Conservation (phyloP, 2,797 vertebrate genomes). For the Poeciliopsis paucimaculata region DNA sequence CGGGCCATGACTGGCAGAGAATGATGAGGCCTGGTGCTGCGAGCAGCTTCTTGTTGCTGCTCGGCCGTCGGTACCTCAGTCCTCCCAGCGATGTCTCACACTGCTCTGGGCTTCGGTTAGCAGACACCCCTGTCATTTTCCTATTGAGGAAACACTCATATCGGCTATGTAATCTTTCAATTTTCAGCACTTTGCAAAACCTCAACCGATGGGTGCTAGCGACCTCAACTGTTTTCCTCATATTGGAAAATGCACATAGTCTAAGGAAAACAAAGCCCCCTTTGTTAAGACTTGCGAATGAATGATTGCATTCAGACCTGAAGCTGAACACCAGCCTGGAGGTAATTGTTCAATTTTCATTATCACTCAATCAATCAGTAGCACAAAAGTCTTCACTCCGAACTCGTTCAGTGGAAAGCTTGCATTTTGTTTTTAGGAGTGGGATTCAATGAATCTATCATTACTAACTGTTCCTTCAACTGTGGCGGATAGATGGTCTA, state of each 20-base stretch:
- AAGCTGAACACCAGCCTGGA: constrained; percentile 16
- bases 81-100: constrained; percentile 36
- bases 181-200: constrained; percentile 30
- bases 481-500: neutral
- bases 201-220: constrained; percentile 18
- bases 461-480: neutral
- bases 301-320: constrained; percentile 26
- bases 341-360: constrained; percentile 52
- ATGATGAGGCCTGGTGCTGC: constrained; percentile 65
- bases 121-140: constrained; percentile 60
- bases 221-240: constrained; percentile 26
- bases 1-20: constrained; percentile 70
- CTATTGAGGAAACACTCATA: constrained; percentile 41
- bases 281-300: constrained; percentile 44
- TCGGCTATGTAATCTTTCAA: constrained; percentile 50
- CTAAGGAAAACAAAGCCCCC: constrained; percentile 49
- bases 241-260: constrained; percentile 40
- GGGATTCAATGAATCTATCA: constrained; percentile 1
- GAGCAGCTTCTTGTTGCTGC: constrained; percentile 42
- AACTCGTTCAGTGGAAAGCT: neutral
- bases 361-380: constrained; percentile 45
- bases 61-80: constrained; percentile 3
- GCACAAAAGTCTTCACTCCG: constrained; percentile 4
- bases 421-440: neutral
- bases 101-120: constrained; percentile 26